Evolutionary conservation across 2,888 invertebrate genomes (phyloP).

Genomic region (Pegoplata infirma): DNA sequence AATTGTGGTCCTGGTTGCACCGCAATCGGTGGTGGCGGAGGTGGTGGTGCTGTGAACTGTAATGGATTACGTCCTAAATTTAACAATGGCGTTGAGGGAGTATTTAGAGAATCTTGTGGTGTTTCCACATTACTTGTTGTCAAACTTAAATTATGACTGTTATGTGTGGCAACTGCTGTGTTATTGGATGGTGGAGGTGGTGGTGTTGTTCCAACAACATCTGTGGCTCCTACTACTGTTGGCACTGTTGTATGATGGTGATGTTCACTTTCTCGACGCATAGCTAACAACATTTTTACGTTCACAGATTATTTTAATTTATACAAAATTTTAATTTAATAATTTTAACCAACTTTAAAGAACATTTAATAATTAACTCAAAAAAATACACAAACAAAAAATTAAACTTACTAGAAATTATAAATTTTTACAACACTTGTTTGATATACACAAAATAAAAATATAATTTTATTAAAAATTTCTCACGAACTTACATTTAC

Average conservation of each 20-base stretch:
- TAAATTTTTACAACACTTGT: neutral
- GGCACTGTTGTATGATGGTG: slow-evolving; percentile 63
- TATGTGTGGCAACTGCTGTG: slow-evolving; percentile 30
- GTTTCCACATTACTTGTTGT: slow-evolving; percentile 19
- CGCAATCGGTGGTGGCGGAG: slow-evolving; percentile 62
- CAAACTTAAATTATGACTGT: slow-evolving; percentile 45
- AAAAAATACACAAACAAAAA: neutral
- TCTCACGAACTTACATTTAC: slow-evolving; percentile 50
- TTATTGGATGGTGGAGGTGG: slow-evolving; percentile 6
- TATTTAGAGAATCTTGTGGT: slow-evolving; percentile 69
- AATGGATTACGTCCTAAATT: slow-evolving; percentile 66
- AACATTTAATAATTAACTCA: neutral
- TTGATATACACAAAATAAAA: too few species aligned
- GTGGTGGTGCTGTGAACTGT: slow-evolving; percentile 63
- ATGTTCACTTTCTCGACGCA: slow-evolving; percentile 87
- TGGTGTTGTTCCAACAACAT: slow-evolving; percentile 29
- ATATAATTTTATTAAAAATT: too few species aligned
- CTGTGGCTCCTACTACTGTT: slow-evolving; percentile 41
- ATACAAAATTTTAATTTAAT: slow-evolving; percentile 34
- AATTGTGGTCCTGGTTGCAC: slow-evolving; percentile 64
- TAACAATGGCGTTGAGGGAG: slow-evolving; percentile 73
- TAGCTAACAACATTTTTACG: slow-evolving; percentile 82
- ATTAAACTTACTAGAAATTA: neutral
- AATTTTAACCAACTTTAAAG: slow-evolving; percentile 1
- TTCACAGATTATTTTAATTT: slow-evolving; percentile 51